A percentile compares a stretch with the other conserved stretches of the same genome.
phyloP scores from a whole-genome alignment of 2,113 vertebrate genomes.

The Engystomops pustulosus region DNA sequence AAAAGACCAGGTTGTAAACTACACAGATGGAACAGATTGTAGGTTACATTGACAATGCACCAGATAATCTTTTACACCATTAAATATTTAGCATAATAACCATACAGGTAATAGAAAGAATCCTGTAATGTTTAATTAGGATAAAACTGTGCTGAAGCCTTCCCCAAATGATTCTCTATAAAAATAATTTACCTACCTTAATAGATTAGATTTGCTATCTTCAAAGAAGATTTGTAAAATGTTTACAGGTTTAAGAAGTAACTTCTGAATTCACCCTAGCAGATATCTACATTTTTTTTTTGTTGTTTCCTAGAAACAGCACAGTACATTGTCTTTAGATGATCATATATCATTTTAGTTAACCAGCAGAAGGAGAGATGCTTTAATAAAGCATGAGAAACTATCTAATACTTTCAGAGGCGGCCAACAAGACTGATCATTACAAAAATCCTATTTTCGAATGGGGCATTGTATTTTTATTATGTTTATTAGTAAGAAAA shows the following conservation, averaged over 20 bases:
- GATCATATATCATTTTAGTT: conserved; percentile 43
- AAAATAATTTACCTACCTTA: conserved; percentile 40
- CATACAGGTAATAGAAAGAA: conserved; percentile 75
- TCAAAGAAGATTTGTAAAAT: conserved; percentile 23
- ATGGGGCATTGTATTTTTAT: neutral
- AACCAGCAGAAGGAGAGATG: conserved; percentile 30
- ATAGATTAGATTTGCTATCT: conserved; percentile 22
- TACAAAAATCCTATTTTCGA: conserved; percentile 60
- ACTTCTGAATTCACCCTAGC: conserved; percentile 15
- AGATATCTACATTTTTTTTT: conserved; percentile 2
- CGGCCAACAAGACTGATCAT: conserved; percentile 69
- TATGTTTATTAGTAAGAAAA: neutral
- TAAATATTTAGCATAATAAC: conserved; percentile 79
- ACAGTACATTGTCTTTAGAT: conserved; percentile 13
- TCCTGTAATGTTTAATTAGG: conserved; percentile 78
- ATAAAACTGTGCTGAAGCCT: conserved; percentile 60
- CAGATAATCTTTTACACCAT: conserved; percentile 76
- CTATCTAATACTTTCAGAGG: conserved; percentile 70
- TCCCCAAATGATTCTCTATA: conserved; percentile 20
- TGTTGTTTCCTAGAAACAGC: conserved; percentile 19
- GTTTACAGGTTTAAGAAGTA: conserved; percentile 20
- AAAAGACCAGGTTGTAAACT: conserved; percentile 51
- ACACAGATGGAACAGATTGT: conserved; percentile 77
- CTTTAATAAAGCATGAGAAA: conserved; percentile 75
- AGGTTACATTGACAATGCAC: conserved; percentile 74